Base-by-base conservation (phyloP, 1,140 invertebrate species). In the Drosophila parabipectinata region DNA sequence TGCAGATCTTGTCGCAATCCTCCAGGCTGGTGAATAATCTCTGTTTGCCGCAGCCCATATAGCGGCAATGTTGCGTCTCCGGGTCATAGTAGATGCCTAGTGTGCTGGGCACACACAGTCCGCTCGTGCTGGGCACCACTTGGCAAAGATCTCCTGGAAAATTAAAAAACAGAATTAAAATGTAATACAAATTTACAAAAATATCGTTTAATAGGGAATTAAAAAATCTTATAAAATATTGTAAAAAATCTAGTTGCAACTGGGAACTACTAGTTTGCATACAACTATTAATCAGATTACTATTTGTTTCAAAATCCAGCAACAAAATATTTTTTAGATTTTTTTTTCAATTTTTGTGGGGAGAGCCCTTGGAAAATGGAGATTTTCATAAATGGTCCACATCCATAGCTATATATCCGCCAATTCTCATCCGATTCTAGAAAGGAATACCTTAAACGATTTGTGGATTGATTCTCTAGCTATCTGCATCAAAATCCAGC, bases 1-100 rank as follows among this genome's bases (percentile, higher is more conserved):
- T 91, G 72, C 90, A 91, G 10, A 91, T 89, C 61, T 76, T 82
- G 3, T 91, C 90, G 51, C 90, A 91, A 51, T 90, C 78, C 60
- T 89, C 90, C 1, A 91, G 51, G 4, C 51, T 68, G 9, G 10
- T 41, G 55, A 91, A 91, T 5, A 90, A 57, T 21, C 74, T 80
- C 51, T 73, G 79, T 6, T 71, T 77, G 59, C 69, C 80, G 58
- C 90, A 91, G 26, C 90, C 90, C 61, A 78, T 61, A 10, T 54
- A 90, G 3, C 76, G 79, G 15, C 90, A 91, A n/a, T 53, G 73
- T 44, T 91, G 77, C 30, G 87, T 83, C 50, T 91, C 90, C 44
- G 32, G 62, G 50, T 91, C 90, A 8, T 54, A 91, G 14, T 80
- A 82, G 9, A 91, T 91, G 39, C 84, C 84, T 52, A 91, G 9